Evolutionary conservation across 2,113 vertebrate genomes (phyloP), one percentile per base, ranked within the genome.

Genomic region (Gasterosteus aculeatus): DNA sequence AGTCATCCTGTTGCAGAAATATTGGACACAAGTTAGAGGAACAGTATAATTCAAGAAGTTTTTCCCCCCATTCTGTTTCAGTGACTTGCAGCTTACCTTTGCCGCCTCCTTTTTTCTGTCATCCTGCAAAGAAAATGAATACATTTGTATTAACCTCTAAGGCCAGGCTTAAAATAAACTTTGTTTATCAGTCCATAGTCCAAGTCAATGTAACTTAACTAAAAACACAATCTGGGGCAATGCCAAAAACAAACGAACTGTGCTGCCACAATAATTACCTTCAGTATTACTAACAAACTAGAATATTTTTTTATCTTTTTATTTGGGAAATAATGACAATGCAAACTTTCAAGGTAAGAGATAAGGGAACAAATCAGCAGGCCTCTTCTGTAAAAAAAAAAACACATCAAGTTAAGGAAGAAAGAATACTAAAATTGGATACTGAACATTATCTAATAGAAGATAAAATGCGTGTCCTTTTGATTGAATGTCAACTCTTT

Each of bases 81-180:
- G 5, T 39, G 14, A 56, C 31, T 58, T 57, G n/a, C 10, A 59
- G 8, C 83, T 94, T 95, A 98, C 97, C 95, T 96, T 95, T 75
- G 87, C 71, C 12, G 51, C 10, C 42, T 92, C 88, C 11, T 93
- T 92, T 80, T 94, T 93, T 86, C 94, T 94, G 77, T 99, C 97
- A 2, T 92, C 89, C 98, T 99, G 87, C 78, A 87, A 87, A 83
- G 26, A 74, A 71, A 84, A 46, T 60, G 0, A 58, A 60, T 26
- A 26, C 53, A 64, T 56, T 14, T 47, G 33, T 15, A 41, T 72
- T 18, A 64, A 1, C 33, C 0, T 26, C n/a, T 47, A 56, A 59
- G 18, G 1, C 31, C 47, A 18, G 10, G n/a, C 14, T 49, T 19
- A 4, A 44, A 26, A 9, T 19, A 5, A 33, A 18, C 16, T 16